Evolutionary conservation across 2,113 vertebrate genomes (phyloP).

Genomic region (Percina caprodes): DNA sequence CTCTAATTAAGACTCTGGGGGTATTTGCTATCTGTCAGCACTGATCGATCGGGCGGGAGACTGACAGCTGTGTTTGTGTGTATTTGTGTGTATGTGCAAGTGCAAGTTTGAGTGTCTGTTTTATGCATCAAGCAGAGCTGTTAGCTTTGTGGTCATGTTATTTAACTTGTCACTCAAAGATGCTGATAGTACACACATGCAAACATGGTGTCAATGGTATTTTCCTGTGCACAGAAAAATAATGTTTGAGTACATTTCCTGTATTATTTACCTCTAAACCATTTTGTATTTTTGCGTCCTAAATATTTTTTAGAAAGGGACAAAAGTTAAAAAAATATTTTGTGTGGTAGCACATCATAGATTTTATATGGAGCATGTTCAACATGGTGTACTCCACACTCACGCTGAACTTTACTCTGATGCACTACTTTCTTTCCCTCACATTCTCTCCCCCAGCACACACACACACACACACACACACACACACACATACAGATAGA

Average conservation of each 20-base stretch:
- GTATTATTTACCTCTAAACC: background rate
- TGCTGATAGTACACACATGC: slow-evolving; percentile 9
- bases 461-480: slow-evolving; percentile 12
- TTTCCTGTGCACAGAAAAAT: slow-evolving; percentile 9
- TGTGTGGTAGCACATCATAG: background rate
- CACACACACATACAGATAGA: slow-evolving; percentile 16
- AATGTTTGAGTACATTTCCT: slow-evolving; percentile 7
- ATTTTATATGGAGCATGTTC: background rate
- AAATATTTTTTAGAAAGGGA: background rate
- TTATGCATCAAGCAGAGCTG: slow-evolving; percentile 20
- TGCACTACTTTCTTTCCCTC: background rate
- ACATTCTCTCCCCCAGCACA: background rate
- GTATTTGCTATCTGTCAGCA: slow-evolving; percentile 81
- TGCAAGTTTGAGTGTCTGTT: slow-evolving; percentile 11
- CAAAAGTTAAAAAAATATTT: background rate
- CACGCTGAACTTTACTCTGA: slow-evolving; percentile 30
- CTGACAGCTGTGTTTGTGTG: slow-evolving; percentile 68
- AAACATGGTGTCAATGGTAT: slow-evolving; percentile 1
- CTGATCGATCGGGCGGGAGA: slow-evolving; percentile 74
- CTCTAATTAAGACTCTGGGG: slow-evolving; percentile 83
- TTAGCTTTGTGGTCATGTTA: slow-evolving; percentile 43
- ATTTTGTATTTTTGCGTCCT: background rate
- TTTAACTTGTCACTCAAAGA: slow-evolving; percentile 53
- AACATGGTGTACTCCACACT: background rate
- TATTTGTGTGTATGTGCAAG: slow-evolving; percentile 20